Conservation (phyloP, 2,113 vertebrate species). For the Dicaeum eximium region DNA sequence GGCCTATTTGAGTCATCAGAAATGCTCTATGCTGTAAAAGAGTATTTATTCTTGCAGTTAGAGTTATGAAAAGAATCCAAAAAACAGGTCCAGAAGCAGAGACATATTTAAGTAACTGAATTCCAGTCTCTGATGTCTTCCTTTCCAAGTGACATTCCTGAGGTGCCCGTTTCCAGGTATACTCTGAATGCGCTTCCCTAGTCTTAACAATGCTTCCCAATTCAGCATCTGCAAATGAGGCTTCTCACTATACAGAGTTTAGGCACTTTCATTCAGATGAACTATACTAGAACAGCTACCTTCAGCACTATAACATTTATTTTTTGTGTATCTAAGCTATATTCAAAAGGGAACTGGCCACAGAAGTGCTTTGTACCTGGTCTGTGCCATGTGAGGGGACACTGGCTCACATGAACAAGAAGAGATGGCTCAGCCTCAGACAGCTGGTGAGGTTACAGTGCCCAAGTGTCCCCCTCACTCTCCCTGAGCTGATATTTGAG, state of each 20-base stretch:
- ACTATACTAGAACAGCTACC: background rate
- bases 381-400: background rate
- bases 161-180: background rate
- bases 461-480: background rate
- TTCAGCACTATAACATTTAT: background rate
- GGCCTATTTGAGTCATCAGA: background rate
- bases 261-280: background rate
- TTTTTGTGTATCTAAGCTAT: background rate
- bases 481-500: conserved; percentile 23
- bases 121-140: background rate
- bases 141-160: background rate
- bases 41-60: background rate
- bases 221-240: background rate
- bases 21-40: background rate
- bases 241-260: background rate
- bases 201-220: background rate
- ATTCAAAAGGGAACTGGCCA: background rate
- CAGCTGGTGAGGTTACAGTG: background rate
- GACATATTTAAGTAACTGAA: background rate
- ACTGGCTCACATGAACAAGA: background rate
- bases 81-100: background rate
- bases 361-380: background rate
- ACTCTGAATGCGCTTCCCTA: background rate
- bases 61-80: background rate
- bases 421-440: background rate